These are phyloP conservation scores for Lordiphosa clarofinis DNA, from an alignment of 1,140 invertebrate species.

Conservation along the genomic window DNA sequence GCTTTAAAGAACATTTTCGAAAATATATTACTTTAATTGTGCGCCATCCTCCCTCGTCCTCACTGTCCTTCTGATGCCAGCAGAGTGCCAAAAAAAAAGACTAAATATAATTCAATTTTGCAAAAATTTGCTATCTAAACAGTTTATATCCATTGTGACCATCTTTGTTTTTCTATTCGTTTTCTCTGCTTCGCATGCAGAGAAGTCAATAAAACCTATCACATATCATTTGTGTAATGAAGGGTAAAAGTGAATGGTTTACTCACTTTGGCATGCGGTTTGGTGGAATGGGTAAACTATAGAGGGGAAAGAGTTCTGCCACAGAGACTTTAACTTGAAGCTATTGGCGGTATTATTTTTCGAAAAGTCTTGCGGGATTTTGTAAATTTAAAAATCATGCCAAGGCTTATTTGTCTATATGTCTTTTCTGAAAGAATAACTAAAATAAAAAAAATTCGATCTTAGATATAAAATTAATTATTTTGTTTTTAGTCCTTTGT, in stretches of 20 bases:
- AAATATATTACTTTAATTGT: slow-evolving; percentile 4
- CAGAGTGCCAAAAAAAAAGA: slow-evolving; percentile 2
- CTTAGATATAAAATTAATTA: no score
- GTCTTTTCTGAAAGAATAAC: no score
- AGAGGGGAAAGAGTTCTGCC: background rate
- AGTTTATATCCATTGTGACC: slow-evolving; percentile 43
- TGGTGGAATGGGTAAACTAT: slow-evolving; percentile 2
- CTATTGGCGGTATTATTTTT: no score
- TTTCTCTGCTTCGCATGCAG: background rate
- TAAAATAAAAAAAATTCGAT: no score
- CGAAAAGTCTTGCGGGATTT: no score
- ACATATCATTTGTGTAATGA: slow-evolving; percentile 21
- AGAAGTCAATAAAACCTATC: slow-evolving; percentile 46
- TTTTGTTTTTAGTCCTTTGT: no score
- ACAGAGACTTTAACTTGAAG: background rate
- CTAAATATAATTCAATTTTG: slow-evolving; percentile 3
- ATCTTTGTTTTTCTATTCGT: slow-evolving; percentile 5
- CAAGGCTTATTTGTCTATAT: no score
- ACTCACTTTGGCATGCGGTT: background rate
- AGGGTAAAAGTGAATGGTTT: slow-evolving; percentile 8
- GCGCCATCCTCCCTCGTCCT: background rate
- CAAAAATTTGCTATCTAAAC: slow-evolving; percentile 50
- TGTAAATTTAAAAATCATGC: no score
- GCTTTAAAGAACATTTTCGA: background rate
- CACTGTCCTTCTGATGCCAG: background rate